Base-by-base conservation (phyloP, 2,888 invertebrate genomes). In the Malacosoma neustria region DNA sequence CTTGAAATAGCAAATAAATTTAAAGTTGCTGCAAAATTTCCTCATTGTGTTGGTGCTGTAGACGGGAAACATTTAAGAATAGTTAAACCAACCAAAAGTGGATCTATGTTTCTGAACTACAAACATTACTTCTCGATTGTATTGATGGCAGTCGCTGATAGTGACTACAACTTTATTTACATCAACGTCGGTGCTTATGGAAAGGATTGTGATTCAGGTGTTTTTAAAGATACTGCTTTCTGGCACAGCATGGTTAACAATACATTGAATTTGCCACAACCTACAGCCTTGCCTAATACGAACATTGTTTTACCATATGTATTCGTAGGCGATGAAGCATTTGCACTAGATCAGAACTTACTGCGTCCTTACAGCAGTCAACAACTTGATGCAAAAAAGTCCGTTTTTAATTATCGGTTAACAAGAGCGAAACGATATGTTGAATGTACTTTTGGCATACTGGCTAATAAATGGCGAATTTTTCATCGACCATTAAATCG, bases 291-390 rank as follows among this genome's bases (percentile, higher is more conserved):
- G 4, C 32, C 35, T 29, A 29, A 33, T 13, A 36, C 29, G 11
- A 14, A 34, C 15, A 15, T 30, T n/a, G 13, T 11, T 9, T 29
- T 40, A 22, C 41, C 41, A 5, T 41, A 37, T 31, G 33, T 42
- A 11, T 42, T 42, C n/a, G 39, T 45, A 6, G 45, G 32, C 4
- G 46, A 46, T 34, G 46, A 42, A 37, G 43, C 40, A 13, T 46
- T 49, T 33, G 41, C 41, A 32, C 14, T 38, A 30, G 33, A 35
- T 29, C 11, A 35, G 14, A 37, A 39, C 14, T 32, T 45, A 33
- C 37, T 42, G 30, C 38, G 43, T 9, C 48, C 48, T 30, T 45
- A 37, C 35, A 32, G 13, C 36, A 30, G 13, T 37, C 22, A 40
- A 35, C 15, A 40, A 13, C 37, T 45, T 11, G 32, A 35, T 39